Percentiles rank a stretch among this genome's conserved stretches.
These are phyloP conservation scores for Ladona fulva DNA, from an alignment of 1,140 invertebrate species.

Conservation along the genomic window DNA sequence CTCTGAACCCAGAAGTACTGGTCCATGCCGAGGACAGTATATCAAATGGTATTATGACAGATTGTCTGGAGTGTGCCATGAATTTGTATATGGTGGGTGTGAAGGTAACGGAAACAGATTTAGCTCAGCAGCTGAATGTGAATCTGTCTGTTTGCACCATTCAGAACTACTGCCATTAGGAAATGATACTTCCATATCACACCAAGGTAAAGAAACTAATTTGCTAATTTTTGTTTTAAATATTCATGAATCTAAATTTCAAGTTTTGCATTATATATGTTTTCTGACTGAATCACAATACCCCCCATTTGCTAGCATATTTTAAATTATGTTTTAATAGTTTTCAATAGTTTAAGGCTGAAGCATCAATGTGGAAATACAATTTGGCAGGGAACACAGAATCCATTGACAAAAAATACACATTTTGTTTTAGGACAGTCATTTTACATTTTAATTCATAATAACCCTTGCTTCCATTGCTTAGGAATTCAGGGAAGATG, in stretches of 20 bases:
- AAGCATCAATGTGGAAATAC: too few relatives aligned
- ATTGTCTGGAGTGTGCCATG: slow-evolving; percentile 43
- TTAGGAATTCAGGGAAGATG: not conserved
- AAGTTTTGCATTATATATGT: too few relatives aligned
- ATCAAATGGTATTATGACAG: slow-evolving; percentile 60
- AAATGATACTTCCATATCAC: slow-evolving; percentile 35
- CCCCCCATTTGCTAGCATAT: too few relatives aligned
- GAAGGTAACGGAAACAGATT: slow-evolving; percentile 80
- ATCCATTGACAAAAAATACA: too few relatives aligned
- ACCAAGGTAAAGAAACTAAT: slow-evolving; percentile 28
- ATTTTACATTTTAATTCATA: not conserved
- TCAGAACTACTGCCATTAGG: slow-evolving; percentile 37
- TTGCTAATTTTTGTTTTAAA: too few relatives aligned
- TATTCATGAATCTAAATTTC: too few relatives aligned
- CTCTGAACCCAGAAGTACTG: not conserved
- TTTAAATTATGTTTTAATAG: too few relatives aligned
- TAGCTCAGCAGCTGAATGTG: slow-evolving; percentile 52
- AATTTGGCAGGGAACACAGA: too few relatives aligned
- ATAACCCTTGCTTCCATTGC: not conserved
- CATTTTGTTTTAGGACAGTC: too few relatives aligned
- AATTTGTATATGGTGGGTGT: slow-evolving; percentile 77
- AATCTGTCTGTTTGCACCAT: slow-evolving; percentile 49
- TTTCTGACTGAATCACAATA: too few relatives aligned
- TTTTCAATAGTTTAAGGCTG: too few relatives aligned
- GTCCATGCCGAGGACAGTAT: not conserved